Conservation (phyloP, 2,113 vertebrate genomes). For the Periophthalmodon schlosseri region DNA sequence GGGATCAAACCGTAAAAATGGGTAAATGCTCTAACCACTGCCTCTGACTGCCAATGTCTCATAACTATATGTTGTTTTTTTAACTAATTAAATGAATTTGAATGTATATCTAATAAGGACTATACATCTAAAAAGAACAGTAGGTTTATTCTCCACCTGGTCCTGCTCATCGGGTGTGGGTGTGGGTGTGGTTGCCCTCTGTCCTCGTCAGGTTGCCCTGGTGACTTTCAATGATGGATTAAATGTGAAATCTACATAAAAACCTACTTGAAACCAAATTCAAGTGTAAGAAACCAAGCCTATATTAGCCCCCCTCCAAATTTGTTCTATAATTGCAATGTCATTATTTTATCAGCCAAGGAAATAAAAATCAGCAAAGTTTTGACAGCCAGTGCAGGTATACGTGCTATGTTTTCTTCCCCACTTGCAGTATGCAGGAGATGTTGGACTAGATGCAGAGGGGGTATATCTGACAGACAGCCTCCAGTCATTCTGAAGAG, state of each 20-base stretch:
- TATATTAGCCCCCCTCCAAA: not conserved
- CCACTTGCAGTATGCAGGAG: not conserved
- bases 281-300: not conserved
- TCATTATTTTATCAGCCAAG: not conserved
- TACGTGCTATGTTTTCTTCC: not conserved
- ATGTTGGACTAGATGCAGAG: slow-evolving; percentile 10
- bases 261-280: not conserved
- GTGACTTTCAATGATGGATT: not conserved
- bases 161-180: too few relatives aligned
- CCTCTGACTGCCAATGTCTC: not conserved
- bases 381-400: not conserved
- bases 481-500: slow-evolving; percentile 46
- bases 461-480: slow-evolving; percentile 24
- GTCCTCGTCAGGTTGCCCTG: not conserved
- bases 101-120: not conserved
- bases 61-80: not conserved
- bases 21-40: too few relatives aligned
- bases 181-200: too few relatives aligned
- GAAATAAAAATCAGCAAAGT: not conserved
- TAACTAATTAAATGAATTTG: not conserved
- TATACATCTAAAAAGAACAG: not conserved
- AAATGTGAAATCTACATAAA: not conserved
- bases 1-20: too few relatives aligned
- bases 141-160: not conserved
- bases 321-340: not conserved